Evolutionary conservation across 2,113 vertebrate genomes (phyloP).

Genomic region (Turdus rufiventris): DNA sequence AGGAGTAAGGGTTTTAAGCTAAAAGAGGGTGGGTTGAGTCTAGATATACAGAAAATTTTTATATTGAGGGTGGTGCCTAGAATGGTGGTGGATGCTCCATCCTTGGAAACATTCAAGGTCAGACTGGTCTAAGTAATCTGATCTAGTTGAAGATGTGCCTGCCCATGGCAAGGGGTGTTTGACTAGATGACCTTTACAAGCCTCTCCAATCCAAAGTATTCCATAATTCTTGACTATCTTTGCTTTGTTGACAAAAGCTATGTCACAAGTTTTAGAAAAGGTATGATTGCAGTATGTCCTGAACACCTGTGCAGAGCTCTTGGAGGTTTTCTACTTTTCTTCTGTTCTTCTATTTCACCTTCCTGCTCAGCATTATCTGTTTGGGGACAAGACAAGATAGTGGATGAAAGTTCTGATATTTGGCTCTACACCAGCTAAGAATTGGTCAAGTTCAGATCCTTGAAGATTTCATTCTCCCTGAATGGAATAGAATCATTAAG

Average conservation of each 20-base stretch:
- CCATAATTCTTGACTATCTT: background rate
- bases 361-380: background rate
- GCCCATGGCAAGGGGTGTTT: accelerated
- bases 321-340: background rate
- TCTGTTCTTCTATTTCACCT: background rate
- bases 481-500: background rate
- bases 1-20: background rate
- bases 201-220: background rate
- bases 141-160: background rate
- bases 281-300: background rate
- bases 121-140: background rate
- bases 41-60: background rate
- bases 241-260: background rate
- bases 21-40: background rate
- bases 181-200: background rate
- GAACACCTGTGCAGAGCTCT: background rate
- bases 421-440: background rate
- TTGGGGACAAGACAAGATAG: background rate
- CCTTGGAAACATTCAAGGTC: background rate
- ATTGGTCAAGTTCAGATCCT: background rate
- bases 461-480: background rate
- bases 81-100: no score
- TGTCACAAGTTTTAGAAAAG: background rate
- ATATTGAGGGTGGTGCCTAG: accelerated
- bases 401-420: background rate